phyloP scores from a whole-genome alignment of 2,888 invertebrate species.

The Acronicta leporina region DNA sequence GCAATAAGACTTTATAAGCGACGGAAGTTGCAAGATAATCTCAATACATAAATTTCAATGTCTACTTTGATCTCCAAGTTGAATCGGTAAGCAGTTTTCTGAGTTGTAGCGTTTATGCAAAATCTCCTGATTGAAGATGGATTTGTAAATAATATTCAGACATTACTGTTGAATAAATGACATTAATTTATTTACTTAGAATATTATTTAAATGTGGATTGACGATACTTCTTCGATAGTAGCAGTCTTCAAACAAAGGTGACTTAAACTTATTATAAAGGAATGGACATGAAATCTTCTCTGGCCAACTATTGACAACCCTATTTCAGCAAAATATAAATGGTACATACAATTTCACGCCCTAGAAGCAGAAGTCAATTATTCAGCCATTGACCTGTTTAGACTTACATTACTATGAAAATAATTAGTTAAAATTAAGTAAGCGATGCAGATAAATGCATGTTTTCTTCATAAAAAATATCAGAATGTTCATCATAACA shows the following conservation, averaged over 20 bases:
- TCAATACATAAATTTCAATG: slow-evolving; percentile 31
- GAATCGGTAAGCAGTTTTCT: slow-evolving; percentile 26
- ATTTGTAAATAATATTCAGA: slow-evolving; percentile 2
- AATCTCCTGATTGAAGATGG: background rate
- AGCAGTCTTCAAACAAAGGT: no score
- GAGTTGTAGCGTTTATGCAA: slow-evolving; percentile 18
- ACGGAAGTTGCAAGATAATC: slow-evolving; percentile 51
- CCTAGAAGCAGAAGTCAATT: no score
- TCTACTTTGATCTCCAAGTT: slow-evolving; percentile 33
- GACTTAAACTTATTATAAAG: no score
- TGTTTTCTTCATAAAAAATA: slow-evolving; percentile 14
- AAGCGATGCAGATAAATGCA: no score
- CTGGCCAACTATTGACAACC: no score
- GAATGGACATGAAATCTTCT: no score
- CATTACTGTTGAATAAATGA: background rate
- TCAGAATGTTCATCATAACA: slow-evolving; percentile 39
- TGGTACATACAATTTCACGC: no score
- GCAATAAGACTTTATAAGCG: slow-evolving; percentile 40
- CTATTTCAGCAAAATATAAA: no score
- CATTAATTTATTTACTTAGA: background rate
- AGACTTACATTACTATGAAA: background rate
- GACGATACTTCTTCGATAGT: no score
- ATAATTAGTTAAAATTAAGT: no score
- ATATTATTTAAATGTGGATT: no score
- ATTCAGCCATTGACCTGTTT: no score